These are phyloP conservation scores for Harpegnathos saltator DNA, from an alignment of 1,140 invertebrate genomes.

Conservation along the genomic window DNA sequence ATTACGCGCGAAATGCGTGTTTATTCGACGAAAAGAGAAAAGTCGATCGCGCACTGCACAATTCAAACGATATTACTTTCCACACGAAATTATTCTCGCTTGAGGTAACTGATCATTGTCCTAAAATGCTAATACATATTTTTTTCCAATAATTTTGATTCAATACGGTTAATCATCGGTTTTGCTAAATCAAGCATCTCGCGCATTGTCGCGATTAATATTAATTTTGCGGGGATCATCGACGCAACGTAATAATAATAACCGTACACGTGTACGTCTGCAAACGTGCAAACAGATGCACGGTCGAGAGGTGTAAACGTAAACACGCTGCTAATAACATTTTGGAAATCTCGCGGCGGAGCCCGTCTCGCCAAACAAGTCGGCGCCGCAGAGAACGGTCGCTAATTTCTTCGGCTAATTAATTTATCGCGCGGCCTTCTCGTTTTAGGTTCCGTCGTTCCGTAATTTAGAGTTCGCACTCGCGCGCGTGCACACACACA, in stretches of 20 bases:
- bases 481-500: too few species aligned
- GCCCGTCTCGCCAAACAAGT: conserved; percentile 1
- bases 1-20: too few species aligned
- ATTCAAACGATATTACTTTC: too few species aligned
- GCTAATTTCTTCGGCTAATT: conserved; percentile 50
- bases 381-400: not conserved
- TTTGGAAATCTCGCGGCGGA: not conserved
- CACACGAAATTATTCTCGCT: not conserved
- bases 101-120: not conserved
- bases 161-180: not conserved
- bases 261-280: not conserved
- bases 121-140: too few species aligned
- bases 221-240: not conserved
- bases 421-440: conserved; percentile 40
- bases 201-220: not conserved
- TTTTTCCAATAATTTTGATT: too few species aligned
- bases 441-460: conserved; percentile 32
- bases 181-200: not conserved
- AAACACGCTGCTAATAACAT: not conserved
- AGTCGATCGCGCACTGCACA: too few species aligned
- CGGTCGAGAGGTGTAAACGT: not conserved
- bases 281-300: not conserved
- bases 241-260: not conserved
- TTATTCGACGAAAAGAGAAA: too few species aligned
- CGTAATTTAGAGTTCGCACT: conserved; percentile 9